Evolutionary conservation across 2,797 vertebrate genomes (phyloP).

Genomic region (Danio choprae): DNA sequence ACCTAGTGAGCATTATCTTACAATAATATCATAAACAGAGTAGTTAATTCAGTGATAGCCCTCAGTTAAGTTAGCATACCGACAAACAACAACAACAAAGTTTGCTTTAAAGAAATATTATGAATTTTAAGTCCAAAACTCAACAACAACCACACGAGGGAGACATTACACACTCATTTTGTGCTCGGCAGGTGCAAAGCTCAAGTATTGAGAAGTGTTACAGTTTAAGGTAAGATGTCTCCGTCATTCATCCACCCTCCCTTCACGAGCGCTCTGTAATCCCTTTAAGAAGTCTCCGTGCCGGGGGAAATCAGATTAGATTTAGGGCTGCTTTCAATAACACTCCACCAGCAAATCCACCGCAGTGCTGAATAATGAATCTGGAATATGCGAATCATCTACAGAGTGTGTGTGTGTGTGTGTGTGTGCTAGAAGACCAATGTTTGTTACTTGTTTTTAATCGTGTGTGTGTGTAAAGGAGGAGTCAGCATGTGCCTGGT

Average conservation of each 20-base stretch:
- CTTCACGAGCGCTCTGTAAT: slow-evolving; percentile 7
- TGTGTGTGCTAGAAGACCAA: slow-evolving; percentile 25
- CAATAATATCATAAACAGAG: too few species aligned
- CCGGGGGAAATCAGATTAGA: slow-evolving; percentile 45
- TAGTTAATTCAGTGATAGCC: too few species aligned
- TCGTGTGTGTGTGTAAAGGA: slow-evolving; percentile 36
- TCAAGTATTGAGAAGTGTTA: slow-evolving; percentile 6
- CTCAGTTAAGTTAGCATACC: too few species aligned
- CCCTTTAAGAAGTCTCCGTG: slow-evolving; percentile 45
- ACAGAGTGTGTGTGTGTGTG: not conserved
- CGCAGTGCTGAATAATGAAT: not conserved
- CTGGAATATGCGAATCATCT: not conserved
- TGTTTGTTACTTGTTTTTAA: slow-evolving; percentile 37
- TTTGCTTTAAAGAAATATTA: too few species aligned
- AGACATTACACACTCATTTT: slow-evolving; percentile 19
- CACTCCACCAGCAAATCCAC: slow-evolving; percentile 2
- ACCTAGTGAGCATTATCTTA: too few species aligned
- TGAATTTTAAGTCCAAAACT: not conserved
- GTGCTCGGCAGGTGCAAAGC: not conserved
- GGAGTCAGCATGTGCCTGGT: slow-evolving; percentile 58
- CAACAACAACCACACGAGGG: slow-evolving; percentile 46
- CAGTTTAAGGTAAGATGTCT: slow-evolving; percentile 11
- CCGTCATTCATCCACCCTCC: slow-evolving; percentile 56
- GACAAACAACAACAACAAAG: too few species aligned
- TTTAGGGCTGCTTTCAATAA: slow-evolving; percentile 23